phyloP scores from a whole-genome alignment of 1,140 invertebrate genomes.

The Odontomachus brunneus region DNA sequence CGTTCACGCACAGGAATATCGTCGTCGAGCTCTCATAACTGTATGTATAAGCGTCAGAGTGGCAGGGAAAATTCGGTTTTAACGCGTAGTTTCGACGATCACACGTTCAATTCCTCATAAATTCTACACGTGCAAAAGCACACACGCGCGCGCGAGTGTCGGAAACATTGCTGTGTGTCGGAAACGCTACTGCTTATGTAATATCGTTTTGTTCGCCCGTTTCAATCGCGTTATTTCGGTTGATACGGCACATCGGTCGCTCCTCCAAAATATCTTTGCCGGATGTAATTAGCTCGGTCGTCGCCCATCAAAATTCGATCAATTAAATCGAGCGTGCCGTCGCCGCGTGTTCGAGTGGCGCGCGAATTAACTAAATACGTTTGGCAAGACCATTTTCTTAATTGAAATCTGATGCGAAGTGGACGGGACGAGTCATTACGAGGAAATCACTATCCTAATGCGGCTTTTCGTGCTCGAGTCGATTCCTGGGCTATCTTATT shows the following conservation, averaged over 20 bases:
- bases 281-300: neutral
- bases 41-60: neutral
- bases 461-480: constrained; percentile 21
- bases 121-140: too few species aligned
- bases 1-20: constrained; percentile 1
- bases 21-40: constrained; percentile 25
- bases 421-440: constrained; percentile 17
- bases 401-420: constrained; percentile 46
- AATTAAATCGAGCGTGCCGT: constrained; percentile 26
- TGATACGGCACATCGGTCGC: neutral
- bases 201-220: too few species aligned
- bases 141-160: neutral
- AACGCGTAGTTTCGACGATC: neutral
- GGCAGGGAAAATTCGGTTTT: neutral
- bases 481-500: constrained; percentile 19
- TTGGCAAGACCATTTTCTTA: constrained; percentile 14
- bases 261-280: neutral
- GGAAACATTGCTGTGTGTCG: neutral
- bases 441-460: constrained; percentile 25
- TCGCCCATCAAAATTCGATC: neutral
- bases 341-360: neutral
- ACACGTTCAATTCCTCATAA: neutral
- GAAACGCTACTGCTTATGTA: neutral
- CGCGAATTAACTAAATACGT: constrained; percentile 37
- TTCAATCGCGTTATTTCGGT: too few species aligned